Evolutionary conservation across 2,113 vertebrate genomes (phyloP).

Genomic region (Sclerurus mexicanus): DNA sequence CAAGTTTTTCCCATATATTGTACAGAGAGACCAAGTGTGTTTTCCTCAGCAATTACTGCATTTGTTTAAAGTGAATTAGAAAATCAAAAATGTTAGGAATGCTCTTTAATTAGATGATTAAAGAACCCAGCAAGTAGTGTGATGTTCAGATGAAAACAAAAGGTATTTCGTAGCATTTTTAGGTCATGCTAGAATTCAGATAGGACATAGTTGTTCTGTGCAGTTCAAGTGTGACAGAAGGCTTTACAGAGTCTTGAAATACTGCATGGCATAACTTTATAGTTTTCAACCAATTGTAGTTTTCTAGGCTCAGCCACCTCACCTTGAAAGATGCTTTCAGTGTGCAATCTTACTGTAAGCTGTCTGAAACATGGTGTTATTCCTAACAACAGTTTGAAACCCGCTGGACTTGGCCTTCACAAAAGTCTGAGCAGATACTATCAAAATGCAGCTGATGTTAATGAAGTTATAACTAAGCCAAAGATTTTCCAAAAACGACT

Average conservation of each 20-base stretch:
- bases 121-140: background rate
- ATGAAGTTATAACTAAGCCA: background rate
- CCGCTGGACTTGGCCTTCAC: background rate
- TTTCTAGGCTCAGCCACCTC: background rate
- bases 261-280: background rate
- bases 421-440: background rate
- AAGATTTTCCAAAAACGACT: background rate
- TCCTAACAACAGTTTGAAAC: background rate
- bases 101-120: constrained; percentile 43
- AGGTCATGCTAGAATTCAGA: background rate
- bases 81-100: constrained; percentile 22
- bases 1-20: background rate
- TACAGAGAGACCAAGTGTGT: background rate
- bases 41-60: constrained; percentile 17
- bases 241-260: background rate
- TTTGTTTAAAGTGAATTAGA: constrained; percentile 34
- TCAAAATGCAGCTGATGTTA: background rate
- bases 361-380: background rate
- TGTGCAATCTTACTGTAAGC: background rate
- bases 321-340: background rate
- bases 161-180: background rate
- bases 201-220: background rate
- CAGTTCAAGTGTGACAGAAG: background rate
- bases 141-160: background rate
- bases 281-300: background rate